Percentiles rank a stretch among this genome's conserved stretches.
Evolutionary conservation across 1,140 invertebrate species (phyloP).

Genomic region (Sitobion miscanthi): DNA sequence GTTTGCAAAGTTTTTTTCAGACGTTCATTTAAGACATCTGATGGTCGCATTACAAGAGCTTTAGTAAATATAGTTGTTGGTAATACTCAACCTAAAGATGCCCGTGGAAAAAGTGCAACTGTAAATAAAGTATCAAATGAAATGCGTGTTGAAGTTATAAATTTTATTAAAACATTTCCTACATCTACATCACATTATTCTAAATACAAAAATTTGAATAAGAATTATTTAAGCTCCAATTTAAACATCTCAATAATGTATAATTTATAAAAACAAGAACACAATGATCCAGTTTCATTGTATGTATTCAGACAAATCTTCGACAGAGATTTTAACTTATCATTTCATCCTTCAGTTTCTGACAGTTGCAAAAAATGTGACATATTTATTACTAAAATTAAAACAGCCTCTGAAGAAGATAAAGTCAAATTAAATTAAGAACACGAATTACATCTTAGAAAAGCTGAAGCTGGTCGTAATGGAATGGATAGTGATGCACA

Average conservation of each 20-base stretch:
- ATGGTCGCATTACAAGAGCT: constrained; percentile 36
- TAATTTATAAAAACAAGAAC: constrained; percentile 29
- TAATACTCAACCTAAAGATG: not conserved
- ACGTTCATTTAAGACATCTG: constrained; percentile 29
- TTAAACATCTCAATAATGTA: constrained; percentile 45
- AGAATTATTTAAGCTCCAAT: constrained; percentile 35
- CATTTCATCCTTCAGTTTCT: not conserved
- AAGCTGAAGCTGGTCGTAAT: constrained; percentile 14
- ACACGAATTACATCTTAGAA: constrained; percentile 35
- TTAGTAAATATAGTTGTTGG: constrained; percentile 14
- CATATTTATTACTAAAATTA: constrained; percentile 8
- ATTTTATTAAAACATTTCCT: constrained; percentile 27
- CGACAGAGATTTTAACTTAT: constrained; percentile 41
- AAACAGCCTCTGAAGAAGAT: constrained; percentile 20
- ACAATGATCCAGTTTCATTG: constrained; percentile 26
- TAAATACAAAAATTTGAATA: constrained; percentile 13
- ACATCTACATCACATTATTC: constrained; percentile 30
- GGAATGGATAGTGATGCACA: constrained; percentile 12
- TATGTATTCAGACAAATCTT: constrained; percentile 32
- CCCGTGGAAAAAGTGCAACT: not conserved
- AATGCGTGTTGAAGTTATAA: not conserved
- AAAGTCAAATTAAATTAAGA: constrained; percentile 33
- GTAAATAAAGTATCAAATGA: constrained; percentile 27
- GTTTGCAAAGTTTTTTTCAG: constrained; percentile 29
- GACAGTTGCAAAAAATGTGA: constrained; percentile 38